Conservation (phyloP, 2,797 vertebrate species). For the Neolamprologus multifasciatus region DNA sequence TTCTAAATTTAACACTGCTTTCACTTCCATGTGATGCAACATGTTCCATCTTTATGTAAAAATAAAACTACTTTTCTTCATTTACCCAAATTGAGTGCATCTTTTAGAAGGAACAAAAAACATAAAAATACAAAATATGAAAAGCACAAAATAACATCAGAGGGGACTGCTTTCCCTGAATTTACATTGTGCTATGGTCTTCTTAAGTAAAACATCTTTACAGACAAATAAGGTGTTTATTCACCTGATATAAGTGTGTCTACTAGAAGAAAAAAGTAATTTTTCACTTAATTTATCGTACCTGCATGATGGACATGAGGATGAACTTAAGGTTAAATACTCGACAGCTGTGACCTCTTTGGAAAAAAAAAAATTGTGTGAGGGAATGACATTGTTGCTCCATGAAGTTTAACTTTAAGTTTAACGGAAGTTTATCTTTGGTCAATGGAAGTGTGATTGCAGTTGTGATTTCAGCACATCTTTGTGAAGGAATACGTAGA, state of each 20-base stretch:
- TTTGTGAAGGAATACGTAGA: not conserved
- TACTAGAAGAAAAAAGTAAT: not conserved
- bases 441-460: not conserved
- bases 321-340: not conserved
- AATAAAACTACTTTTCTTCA: not conserved
- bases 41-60: not conserved
- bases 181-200: not conserved
- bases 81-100: not conserved
- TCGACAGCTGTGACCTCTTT: not conserved
- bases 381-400: not conserved
- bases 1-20: not conserved
- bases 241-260: not conserved
- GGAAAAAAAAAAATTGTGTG: rapidly evolving
- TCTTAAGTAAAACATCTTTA: not conserved
- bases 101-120: not conserved
- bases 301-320: not conserved
- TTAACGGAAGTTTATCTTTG: not conserved
- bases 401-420: not conserved
- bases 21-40: not conserved
- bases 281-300: not conserved
- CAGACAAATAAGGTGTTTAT: not conserved
- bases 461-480: not conserved
- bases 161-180: not conserved
- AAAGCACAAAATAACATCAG: not conserved
- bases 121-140: not conserved